Evolutionary conservation across 2,797 vertebrate genomes (phyloP).

Genomic region (Brachymystax lenok): DNA sequence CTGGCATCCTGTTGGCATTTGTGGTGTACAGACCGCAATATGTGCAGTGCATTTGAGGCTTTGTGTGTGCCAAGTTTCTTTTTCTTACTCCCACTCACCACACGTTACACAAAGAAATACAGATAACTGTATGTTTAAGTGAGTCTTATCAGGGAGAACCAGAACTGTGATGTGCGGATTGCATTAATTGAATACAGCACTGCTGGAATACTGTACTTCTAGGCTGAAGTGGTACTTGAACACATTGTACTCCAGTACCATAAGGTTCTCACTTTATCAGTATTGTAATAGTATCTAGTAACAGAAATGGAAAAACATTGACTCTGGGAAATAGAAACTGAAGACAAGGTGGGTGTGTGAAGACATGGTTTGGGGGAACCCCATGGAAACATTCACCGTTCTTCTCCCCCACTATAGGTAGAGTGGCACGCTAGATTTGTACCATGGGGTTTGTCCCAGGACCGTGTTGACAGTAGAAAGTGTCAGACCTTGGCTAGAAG

Average conservation of each 20-base stretch:
- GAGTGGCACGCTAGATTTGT: not conserved
- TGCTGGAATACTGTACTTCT: not conserved
- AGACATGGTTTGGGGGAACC: not conserved
- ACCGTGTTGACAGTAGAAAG: not conserved
- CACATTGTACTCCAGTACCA: not conserved
- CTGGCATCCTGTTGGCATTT: not conserved
- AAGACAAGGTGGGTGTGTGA: not conserved
- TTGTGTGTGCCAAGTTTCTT: not conserved
- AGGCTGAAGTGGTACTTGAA: not conserved
- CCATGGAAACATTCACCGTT: not conserved
- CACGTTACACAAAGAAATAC: slow-evolving; percentile 8
- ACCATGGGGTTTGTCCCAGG: too few relatives aligned
- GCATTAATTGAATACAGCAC: not conserved
- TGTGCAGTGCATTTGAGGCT: not conserved
- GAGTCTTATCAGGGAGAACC: not conserved
- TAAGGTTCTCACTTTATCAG: not conserved
- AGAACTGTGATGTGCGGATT: not conserved
- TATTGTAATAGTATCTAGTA: not conserved
- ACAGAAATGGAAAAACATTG: not conserved
- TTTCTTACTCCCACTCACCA: slow-evolving; percentile 22
- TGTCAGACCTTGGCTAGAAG: not conserved
- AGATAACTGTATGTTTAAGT: not conserved
- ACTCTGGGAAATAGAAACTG: not conserved
- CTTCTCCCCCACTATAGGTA: not conserved
- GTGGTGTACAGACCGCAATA: not conserved